These are phyloP conservation scores for Melinaea marsaeus DNA, from an alignment of 2,888 invertebrate genomes.

Conservation along the genomic window DNA sequence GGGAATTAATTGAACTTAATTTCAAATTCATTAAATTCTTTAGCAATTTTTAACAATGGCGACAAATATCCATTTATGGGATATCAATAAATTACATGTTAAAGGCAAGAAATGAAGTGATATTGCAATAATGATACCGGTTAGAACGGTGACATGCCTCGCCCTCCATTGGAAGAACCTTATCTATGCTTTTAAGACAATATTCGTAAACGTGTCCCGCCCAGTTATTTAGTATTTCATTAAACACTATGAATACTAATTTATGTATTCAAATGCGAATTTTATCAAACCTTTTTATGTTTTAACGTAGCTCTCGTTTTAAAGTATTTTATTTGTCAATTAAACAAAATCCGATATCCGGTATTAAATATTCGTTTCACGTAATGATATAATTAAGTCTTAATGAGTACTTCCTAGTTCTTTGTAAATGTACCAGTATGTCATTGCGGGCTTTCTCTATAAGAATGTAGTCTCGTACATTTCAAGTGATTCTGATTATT, in stretches of 20 bases:
- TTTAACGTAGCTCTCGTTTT: not conserved
- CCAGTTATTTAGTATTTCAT: slow-evolving; percentile 14
- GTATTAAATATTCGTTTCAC: not conserved
- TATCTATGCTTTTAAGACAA: slow-evolving; percentile 25
- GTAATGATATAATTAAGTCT: not conserved
- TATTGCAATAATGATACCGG: slow-evolving; percentile 3
- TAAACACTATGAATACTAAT: slow-evolving; percentile 13
- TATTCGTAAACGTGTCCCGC: slow-evolving; percentile 17
- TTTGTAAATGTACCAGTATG: not conserved
- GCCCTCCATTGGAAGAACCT: slow-evolving; percentile 4
- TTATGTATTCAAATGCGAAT: slow-evolving; percentile 11
- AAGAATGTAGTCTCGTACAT: not conserved
- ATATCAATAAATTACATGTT: not conserved
- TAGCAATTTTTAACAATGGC: not conserved
- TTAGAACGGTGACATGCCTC: not conserved
- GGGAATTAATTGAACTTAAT: too few relatives aligned
- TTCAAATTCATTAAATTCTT: not conserved
- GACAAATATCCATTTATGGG: not conserved
- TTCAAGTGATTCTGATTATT: not conserved
- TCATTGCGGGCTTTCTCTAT: not conserved
- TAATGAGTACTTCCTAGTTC: not conserved
- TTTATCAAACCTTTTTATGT: not conserved
- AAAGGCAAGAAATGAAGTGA: not conserved
- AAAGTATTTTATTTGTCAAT: not conserved
- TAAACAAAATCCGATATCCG: too few relatives aligned